Percentiles rank a stretch among this genome's conserved stretches.
These are phyloP conservation scores for Tetranychus urticae DNA, from an alignment of 1,140 invertebrate species.

Conservation along the genomic window DNA sequence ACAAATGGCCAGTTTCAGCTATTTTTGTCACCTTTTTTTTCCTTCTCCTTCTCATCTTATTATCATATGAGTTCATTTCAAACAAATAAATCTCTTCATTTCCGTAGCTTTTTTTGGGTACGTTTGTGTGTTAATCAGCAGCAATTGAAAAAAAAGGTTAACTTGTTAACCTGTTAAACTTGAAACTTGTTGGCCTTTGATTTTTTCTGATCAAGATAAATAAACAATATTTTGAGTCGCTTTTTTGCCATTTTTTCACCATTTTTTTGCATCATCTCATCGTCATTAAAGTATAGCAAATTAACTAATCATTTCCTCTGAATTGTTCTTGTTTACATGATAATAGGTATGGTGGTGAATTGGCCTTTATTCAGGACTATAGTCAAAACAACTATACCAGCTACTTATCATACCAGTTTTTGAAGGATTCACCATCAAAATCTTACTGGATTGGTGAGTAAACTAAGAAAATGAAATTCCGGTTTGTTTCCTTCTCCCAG, in stretches of 20 bases:
- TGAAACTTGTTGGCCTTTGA: neutral
- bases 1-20: no score
- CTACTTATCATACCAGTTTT: conserved; percentile 33
- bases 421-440: conserved; percentile 15
- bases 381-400: conserved; percentile 71
- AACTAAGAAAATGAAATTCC: no score
- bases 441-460: conserved; percentile 15
- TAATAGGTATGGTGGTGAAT: conserved; percentile 63
- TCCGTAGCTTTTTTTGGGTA: no score
- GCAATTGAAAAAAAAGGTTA: no score
- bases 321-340: neutral
- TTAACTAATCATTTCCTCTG: no score
- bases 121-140: no score
- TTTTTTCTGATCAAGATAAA: neutral
- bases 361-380: conserved; percentile 67
- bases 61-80: no score
- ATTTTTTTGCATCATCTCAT: neutral
- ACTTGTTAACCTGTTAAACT: no score
- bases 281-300: no score
- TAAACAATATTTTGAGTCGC: neutral
- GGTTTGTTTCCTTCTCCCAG: neutral
- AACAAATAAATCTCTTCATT: no score
- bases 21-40: no score
- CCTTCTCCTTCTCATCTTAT: no score
- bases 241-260: neutral